Evolutionary conservation across 2,888 invertebrate genomes (phyloP).

Genomic region (Melinaea menophilus): DNA sequence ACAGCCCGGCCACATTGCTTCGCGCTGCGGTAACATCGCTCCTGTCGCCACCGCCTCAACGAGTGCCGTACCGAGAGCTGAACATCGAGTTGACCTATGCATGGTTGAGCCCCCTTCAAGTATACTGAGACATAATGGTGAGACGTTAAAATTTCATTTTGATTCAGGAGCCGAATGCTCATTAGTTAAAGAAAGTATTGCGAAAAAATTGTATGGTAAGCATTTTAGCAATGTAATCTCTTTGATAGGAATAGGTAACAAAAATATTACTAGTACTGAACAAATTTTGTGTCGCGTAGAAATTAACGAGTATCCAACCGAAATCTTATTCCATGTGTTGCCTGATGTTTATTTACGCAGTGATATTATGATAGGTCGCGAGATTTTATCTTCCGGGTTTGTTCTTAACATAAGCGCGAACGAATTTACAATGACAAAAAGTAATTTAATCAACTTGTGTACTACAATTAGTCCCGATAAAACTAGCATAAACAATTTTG

Average conservation of each 20-base stretch:
- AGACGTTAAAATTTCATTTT: constrained; percentile 12
- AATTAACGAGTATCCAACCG: neutral
- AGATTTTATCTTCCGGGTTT: neutral
- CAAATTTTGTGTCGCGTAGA: constrained; percentile 1
- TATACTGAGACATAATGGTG: constrained; percentile 21
- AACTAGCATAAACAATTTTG: too few species aligned
- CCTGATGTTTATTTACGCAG: neutral
- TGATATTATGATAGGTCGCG: constrained; percentile 3
- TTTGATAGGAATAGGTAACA: neutral
- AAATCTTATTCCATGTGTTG: constrained; percentile 2
- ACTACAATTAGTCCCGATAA: too few species aligned
- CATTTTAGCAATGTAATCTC: constrained; percentile 1
- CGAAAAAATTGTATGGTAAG: neutral
- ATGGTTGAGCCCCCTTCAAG: constrained; percentile 20
- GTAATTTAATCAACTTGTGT: neutral
- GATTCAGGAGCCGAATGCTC: constrained; percentile 18
- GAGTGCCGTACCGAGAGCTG: constrained; percentile 1
- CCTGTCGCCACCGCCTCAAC: neutral
- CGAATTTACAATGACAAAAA: neutral
- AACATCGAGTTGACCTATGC: constrained; percentile 28
- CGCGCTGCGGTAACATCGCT: constrained; percentile 13
- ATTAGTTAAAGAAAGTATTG: neutral
- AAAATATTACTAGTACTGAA: constrained; percentile 3
- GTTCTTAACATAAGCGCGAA: neutral
- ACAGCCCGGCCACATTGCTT: constrained; percentile 16